Conservation (phyloP, 1,140 invertebrate genomes). For the Micrasema longulum region DNA sequence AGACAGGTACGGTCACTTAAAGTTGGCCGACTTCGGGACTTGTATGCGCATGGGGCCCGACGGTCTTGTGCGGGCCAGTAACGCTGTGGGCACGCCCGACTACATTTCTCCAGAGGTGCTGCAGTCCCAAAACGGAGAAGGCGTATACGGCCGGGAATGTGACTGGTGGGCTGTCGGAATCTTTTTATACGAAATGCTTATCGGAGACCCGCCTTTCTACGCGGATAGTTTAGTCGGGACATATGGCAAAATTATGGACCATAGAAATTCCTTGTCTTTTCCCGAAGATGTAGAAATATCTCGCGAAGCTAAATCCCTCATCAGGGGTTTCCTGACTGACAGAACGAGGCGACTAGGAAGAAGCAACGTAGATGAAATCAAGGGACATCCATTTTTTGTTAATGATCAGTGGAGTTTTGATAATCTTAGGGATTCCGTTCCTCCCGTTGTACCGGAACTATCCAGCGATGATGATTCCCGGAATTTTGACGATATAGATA, state of each 20-base stretch:
- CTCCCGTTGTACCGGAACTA: slow-evolving; percentile 96
- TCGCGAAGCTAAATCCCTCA: slow-evolving; percentile 90
- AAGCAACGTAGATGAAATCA: slow-evolving; percentile 96
- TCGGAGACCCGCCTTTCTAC: slow-evolving; percentile 99
- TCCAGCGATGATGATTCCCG: slow-evolving; percentile 96
- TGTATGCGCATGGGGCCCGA: slow-evolving; percentile 98
- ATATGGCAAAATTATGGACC: slow-evolving; percentile 99
- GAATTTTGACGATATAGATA: slow-evolving; percentile 98
- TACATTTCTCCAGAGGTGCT: slow-evolving; percentile 99
- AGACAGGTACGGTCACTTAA: slow-evolving; percentile 94
- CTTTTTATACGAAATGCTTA: slow-evolving; percentile 98
- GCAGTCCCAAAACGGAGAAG: slow-evolving; percentile 96
- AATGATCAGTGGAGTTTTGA: slow-evolving; percentile 99
- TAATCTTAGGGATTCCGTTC: slow-evolving; percentile 92
- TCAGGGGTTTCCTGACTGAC: slow-evolving; percentile 94
- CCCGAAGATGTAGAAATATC: slow-evolving; percentile 95
- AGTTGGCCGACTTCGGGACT: slow-evolving; percentile 98
- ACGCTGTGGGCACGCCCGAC: slow-evolving; percentile 98
- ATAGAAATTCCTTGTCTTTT: slow-evolving; percentile 95
- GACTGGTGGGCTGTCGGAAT: slow-evolving; percentile 99
- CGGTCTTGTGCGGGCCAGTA: slow-evolving; percentile 94
- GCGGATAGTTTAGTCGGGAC: slow-evolving; percentile 98
- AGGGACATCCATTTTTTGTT: slow-evolving; percentile 93
- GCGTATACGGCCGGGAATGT: slow-evolving; percentile 94
- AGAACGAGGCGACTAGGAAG: slow-evolving; percentile 90